phyloP scores from a whole-genome alignment of 2,888 invertebrate genomes.

The Chaitophorus viminalis region DNA sequence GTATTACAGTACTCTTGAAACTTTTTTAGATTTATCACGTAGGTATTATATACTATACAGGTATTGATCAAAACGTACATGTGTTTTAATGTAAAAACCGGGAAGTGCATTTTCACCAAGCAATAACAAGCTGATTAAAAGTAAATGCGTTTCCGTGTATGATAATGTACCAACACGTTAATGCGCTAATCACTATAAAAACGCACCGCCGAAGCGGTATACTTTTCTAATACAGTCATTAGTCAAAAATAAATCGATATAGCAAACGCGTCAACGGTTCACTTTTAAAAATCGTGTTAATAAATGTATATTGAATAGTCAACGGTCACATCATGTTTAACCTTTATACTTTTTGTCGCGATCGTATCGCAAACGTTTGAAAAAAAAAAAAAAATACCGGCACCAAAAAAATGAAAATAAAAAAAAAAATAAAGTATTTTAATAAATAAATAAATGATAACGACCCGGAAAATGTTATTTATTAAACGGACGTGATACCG shows the following conservation, averaged over 20 bases:
- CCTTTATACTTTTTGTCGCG: constrained; percentile 27
- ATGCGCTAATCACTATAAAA: background rate
- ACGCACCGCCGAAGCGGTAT: background rate
- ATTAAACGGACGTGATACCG: constrained; percentile 56
- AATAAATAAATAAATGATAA: constrained; percentile 42
- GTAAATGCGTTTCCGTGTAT: background rate
- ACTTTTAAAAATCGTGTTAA: constrained; percentile 48
- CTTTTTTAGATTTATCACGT: no score
- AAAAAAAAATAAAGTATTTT: background rate
- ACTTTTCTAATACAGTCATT: background rate
- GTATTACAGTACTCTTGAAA: no score
- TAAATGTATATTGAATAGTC: background rate
- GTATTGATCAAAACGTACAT: background rate
- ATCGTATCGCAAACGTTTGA: constrained; percentile 28
- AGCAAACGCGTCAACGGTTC: constrained; percentile 19
- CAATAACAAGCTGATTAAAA: background rate
- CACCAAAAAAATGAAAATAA: background rate
- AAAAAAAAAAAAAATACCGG: constrained; percentile 38
- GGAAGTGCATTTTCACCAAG: background rate
- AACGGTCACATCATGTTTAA: constrained; percentile 35
- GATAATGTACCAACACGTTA: no score
- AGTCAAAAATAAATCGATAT: background rate
- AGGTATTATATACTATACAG: no score
- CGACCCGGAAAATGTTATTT: constrained; percentile 60
- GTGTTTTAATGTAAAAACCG: background rate